phyloP scores from a whole-genome alignment of 2,797 vertebrate species.

The Ctenochaetus hawaiiensis region DNA sequence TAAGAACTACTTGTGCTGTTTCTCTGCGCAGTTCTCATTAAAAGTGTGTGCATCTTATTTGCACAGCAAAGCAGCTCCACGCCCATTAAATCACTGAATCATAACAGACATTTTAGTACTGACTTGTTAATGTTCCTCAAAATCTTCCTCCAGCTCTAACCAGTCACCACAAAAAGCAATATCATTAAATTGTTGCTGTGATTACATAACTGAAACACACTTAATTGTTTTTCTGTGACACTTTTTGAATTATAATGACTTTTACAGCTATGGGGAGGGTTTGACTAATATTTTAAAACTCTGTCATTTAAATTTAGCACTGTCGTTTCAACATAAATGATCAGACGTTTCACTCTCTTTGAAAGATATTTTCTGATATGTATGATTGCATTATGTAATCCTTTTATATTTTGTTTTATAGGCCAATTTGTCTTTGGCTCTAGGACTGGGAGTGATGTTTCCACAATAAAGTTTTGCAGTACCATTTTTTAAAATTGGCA shows the following conservation, averaged over 20 bases:
- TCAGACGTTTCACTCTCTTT: slow-evolving; percentile 24
- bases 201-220: slow-evolving; percentile 54
- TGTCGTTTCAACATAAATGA: slow-evolving; percentile 35
- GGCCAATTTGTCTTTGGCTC: slow-evolving; percentile 45
- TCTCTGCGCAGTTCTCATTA: slow-evolving; percentile 5
- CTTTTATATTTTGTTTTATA: slow-evolving; percentile 53
- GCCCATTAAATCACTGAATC: slow-evolving; percentile 35
- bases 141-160: slow-evolving; percentile 37
- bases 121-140: slow-evolving; percentile 42
- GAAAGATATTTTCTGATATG: slow-evolving; percentile 27
- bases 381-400: background rate
- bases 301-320: slow-evolving; percentile 41
- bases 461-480: slow-evolving; percentile 39
- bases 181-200: slow-evolving; percentile 31
- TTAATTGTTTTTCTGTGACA: slow-evolving; percentile 26
- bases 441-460: slow-evolving; percentile 23
- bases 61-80: slow-evolving; percentile 26
- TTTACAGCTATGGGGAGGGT: background rate
- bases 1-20: slow-evolving; percentile 7
- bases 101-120: slow-evolving; percentile 45
- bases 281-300: slow-evolving; percentile 18
- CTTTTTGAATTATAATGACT: slow-evolving; percentile 29
- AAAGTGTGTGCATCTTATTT: slow-evolving; percentile 14
- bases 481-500: slow-evolving; percentile 57
- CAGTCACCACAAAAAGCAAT: slow-evolving; percentile 29